phyloP scores from a whole-genome alignment of 1,140 invertebrate species.

The Diachasmimorpha longicaudata region DNA sequence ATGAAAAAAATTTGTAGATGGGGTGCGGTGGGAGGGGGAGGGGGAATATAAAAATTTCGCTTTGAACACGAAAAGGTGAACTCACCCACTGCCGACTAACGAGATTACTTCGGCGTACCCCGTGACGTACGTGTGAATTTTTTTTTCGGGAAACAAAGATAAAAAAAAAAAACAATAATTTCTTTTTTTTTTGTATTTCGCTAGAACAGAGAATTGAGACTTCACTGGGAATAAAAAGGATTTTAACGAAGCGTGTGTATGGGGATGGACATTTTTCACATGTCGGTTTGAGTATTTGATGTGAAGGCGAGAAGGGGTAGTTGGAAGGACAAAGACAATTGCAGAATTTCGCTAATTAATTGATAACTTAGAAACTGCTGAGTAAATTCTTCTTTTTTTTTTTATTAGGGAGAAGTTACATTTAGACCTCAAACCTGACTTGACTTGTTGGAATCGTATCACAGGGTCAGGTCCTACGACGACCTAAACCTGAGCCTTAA shows the following conservation, averaged over 20 bases:
- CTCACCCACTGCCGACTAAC: not conserved
- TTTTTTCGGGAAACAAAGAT: not conserved
- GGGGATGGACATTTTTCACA: not conserved
- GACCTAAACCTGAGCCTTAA: too few relatives aligned
- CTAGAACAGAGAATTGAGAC: not conserved
- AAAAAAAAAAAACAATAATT: not conserved
- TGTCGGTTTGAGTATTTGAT: not conserved
- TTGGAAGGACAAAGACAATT: not conserved
- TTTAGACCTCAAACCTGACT: too few relatives aligned
- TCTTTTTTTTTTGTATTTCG: not conserved
- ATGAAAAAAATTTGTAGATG: not conserved
- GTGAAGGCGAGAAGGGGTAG: not conserved
- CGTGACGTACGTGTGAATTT: slow-evolving; percentile 6
- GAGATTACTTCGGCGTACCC: not conserved
- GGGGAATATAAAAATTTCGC: not conserved
- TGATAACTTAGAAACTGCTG: too few relatives aligned
- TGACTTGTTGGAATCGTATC: too few relatives aligned
- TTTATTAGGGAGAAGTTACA: too few relatives aligned
- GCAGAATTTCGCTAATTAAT: not conserved
- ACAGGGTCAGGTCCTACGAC: too few relatives aligned
- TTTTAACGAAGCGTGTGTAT: not conserved
- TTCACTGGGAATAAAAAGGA: not conserved
- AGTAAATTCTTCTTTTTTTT: too few relatives aligned
- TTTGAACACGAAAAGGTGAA: slow-evolving; percentile 10
- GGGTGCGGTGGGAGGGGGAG: not conserved